Evolutionary conservation across 2,113 vertebrate genomes (phyloP).

Genomic region (Carlito syrichta): DNA sequence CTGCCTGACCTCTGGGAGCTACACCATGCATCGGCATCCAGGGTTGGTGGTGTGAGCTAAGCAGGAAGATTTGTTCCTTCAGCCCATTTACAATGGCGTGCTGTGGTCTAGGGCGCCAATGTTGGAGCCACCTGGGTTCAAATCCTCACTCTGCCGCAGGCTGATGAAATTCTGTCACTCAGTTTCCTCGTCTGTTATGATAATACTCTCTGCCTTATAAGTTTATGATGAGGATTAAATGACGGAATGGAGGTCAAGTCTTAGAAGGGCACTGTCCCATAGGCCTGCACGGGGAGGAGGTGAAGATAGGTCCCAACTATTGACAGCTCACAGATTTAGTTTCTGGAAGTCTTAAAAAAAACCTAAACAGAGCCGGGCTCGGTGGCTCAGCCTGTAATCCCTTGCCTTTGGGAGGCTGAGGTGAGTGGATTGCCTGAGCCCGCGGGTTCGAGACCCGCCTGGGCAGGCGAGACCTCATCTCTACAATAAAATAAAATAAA

Average conservation of each 20-base stretch:
- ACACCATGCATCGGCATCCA: accelerated
- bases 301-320: no score
- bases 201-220: background rate
- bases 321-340: no score
- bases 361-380: no score
- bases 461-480: no score
- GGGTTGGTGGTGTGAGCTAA: background rate
- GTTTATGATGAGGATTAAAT: background rate
- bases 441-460: no score
- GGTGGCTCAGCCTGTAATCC: no score
- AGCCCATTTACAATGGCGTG: background rate
- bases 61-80: background rate
- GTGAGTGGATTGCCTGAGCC: no score
- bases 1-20: background rate
- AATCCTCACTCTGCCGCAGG: background rate
- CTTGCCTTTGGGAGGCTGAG: no score
- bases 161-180: background rate
- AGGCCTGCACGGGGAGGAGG: background rate
- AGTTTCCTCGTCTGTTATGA: background rate
- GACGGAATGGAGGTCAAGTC: background rate
- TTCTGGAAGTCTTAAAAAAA: no score
- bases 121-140: background rate
- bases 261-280: background rate
- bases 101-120: accelerated
- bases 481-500: no score